These are phyloP conservation scores for Calycopis cecrops DNA, from an alignment of 1,140 invertebrate species.

Conservation along the genomic window DNA sequence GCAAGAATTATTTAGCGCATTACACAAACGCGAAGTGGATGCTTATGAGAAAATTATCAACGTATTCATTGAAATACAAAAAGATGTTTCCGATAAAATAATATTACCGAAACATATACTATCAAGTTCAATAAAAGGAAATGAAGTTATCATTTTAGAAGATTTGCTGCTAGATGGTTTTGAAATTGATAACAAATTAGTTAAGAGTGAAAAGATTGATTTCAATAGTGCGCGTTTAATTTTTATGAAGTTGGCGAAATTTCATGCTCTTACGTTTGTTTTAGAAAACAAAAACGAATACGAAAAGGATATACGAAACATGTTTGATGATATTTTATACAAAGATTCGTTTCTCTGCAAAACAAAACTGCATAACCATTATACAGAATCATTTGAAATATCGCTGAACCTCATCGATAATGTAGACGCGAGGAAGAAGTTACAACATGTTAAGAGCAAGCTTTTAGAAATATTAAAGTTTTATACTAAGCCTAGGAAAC, in stretches of 20 bases:
- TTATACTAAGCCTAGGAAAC: conserved; percentile 37
- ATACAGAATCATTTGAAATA: conserved; percentile 47
- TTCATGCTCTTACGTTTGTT: conserved; percentile 53
- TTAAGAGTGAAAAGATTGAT: conserved; percentile 37
- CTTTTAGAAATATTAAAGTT: conserved; percentile 44
- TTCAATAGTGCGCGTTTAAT: conserved; percentile 36
- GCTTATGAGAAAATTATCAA: conserved; percentile 47
- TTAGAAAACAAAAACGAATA: conserved; percentile 32
- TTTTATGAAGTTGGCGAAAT: conserved; percentile 52
- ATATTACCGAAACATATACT: conserved; percentile 44
- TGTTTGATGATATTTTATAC: conserved; percentile 51
- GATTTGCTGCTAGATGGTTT: conserved; percentile 47
- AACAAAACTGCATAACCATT: conserved; percentile 54
- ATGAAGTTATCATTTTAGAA: conserved; percentile 56
- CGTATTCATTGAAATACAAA: conserved; percentile 44
- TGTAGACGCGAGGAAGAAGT: conserved; percentile 36
- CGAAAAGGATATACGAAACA: conserved; percentile 26
- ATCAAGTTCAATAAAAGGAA: conserved; percentile 37
- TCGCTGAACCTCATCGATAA: conserved; percentile 45
- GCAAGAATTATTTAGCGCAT: conserved; percentile 52
- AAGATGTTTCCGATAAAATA: conserved; percentile 31
- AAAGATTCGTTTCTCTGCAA: conserved; percentile 50
- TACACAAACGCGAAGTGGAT: conserved; percentile 55
- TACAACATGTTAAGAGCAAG: conserved; percentile 34
- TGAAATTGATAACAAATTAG: conserved; percentile 36